Percentiles rank a stretch among this genome's conserved stretches.
Conservation (phyloP, 2,113 vertebrate genomes). For the Dasyprocta punctata region DNA sequence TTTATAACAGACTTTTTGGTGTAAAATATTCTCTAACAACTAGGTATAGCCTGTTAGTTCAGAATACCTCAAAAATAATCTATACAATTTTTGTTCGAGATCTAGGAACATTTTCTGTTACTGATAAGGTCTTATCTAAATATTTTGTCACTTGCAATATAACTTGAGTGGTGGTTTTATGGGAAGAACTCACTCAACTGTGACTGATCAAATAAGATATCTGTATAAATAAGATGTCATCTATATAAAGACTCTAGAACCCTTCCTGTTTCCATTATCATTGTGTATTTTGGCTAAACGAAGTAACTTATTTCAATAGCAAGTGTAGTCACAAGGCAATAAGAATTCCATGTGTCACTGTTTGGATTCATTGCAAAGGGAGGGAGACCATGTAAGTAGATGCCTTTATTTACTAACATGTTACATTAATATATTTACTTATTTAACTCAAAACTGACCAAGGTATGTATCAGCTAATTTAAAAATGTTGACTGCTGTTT, state of each 20-base stretch:
- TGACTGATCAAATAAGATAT: not conserved
- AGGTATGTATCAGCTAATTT: not conserved
- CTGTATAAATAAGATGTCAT: not conserved
- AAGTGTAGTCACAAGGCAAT: not conserved
- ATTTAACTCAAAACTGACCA: slow-evolving; percentile 33
- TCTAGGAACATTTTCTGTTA: not conserved
- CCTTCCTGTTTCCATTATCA: not conserved
- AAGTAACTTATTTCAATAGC: not conserved
- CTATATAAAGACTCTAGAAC: not conserved
- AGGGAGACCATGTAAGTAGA: not conserved
- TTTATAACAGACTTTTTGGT: not conserved
- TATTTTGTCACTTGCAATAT: not conserved
- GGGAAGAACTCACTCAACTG: not conserved
- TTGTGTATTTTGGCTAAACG: slow-evolving; percentile 42
- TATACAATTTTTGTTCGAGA: not conserved
- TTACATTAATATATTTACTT: not conserved
- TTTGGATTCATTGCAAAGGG: not conserved
- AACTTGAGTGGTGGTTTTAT: not conserved
- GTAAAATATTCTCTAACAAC: not conserved
- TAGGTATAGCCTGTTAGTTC: slow-evolving; percentile 2
- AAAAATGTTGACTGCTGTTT: not conserved
- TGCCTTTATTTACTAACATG: not conserved
- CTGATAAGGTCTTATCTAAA: not conserved
- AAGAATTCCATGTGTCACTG: not conserved
- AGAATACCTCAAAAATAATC: not conserved